Evolutionary conservation across 2,888 invertebrate species (phyloP), one percentile per base, ranked within the genome.

Genomic region (Netelia fuscicornis): DNA sequence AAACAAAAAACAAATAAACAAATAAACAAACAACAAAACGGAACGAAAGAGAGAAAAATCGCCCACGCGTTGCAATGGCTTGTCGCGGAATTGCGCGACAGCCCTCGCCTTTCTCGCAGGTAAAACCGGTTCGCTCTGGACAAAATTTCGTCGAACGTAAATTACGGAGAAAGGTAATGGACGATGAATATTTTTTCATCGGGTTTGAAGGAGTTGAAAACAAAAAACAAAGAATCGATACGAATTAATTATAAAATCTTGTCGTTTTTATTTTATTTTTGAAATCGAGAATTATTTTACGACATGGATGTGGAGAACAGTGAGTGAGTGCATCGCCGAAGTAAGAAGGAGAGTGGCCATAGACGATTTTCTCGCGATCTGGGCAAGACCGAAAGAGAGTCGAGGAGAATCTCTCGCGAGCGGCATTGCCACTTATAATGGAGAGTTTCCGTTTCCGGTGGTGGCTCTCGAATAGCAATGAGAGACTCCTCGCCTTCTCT

Each of bases 401-500:
- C 81, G 67, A 23, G 87, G 58, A 64, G 77, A 77, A 52, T 20
- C 71, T 42, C 75, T 37, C 68, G 42, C 13, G 68, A 42, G 65
- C 58, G 56, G 37, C 72, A 77, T 72, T 68, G 77, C 77, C 62
- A 77, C 68, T 71, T 81, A 89, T 91, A 92, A 92, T 92, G 88
- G 88, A 88, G 88, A 89, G 89, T 90, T 92, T 92, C 92, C 92
- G 92, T 91, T 92, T 92, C 92, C 92, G 89, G 90, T 86, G 88
- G 79, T 85, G 81, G 87, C 81, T 81, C 90, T 89, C 89, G 92
- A 92, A 91, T 92, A 90, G 90, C 90, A 92, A 92, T 91, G 92
- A 90, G 84, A 84, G 30, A 60, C 17, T 65, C 87, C 89, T 71
- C 76, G 62, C 68, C 48, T 60, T 81, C 75, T 82, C 72, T 68